Evolutionary conservation across 2,113 vertebrate species (phyloP).

Genomic region (Larimichthys crocea): DNA sequence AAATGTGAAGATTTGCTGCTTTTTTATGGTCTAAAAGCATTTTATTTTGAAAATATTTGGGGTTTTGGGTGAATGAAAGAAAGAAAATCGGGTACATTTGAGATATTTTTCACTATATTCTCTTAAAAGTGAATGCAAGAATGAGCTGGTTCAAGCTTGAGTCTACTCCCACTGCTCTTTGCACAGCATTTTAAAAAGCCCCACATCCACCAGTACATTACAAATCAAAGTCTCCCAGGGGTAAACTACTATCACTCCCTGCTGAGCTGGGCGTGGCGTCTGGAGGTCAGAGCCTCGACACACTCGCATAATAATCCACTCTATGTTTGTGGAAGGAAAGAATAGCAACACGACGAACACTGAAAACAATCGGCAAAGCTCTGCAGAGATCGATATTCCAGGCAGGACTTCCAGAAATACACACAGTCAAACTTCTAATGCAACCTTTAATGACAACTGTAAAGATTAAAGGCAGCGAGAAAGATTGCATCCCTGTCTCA

Average conservation of each 20-base stretch:
- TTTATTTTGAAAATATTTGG: no score
- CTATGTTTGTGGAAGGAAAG: neutral
- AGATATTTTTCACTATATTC: no score
- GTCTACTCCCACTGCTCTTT: neutral
- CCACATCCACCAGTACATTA: neutral
- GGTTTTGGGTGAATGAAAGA: no score
- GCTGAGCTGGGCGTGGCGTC: neutral
- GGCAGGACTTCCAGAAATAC: neutral
- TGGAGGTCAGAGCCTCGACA: neutral
- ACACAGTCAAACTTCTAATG: neutral
- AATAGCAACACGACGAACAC: neutral
- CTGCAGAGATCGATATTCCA: constrained; percentile 1
- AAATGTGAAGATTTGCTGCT: no score
- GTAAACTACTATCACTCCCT: neutral
- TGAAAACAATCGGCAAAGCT: neutral
- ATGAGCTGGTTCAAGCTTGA: neutral
- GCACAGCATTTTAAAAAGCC: neutral
- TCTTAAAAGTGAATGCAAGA: neutral
- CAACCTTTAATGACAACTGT: neutral
- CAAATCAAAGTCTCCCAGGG: neutral
- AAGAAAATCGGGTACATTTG: no score
- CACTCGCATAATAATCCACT: neutral
- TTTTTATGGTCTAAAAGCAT: no score
- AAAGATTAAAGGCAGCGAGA: constrained; percentile 49
- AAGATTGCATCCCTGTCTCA: constrained; percentile 10